Percentiles rank a stretch among this genome's conserved stretches.
Conservation (phyloP, 2,888 invertebrate genomes). For the Gari tellinella region DNA sequence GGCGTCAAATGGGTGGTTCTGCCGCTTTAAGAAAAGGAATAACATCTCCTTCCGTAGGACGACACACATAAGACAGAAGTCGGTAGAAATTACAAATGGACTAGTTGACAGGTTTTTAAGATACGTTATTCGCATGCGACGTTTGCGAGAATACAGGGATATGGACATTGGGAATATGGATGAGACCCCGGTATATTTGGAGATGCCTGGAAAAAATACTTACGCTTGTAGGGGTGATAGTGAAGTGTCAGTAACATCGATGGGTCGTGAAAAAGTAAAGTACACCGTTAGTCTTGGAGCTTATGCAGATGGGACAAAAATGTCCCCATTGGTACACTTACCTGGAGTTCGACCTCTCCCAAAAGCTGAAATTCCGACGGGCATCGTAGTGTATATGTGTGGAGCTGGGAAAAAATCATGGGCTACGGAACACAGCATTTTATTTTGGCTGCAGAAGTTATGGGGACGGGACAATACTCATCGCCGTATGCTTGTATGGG, state of each 20-base stretch:
- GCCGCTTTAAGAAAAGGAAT: conserved; percentile 9
- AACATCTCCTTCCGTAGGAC: conserved; percentile 8
- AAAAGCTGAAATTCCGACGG: conserved; percentile 11
- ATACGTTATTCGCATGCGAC: conserved; percentile 1
- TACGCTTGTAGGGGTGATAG: conserved; percentile 1
- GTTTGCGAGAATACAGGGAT: neutral
- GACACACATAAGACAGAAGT: conserved; percentile 8
- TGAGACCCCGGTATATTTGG: conserved; percentile 37
- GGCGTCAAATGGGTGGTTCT: conserved; percentile 16
- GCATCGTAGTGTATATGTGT: conserved; percentile 23
- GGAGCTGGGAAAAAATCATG: conserved; percentile 22
- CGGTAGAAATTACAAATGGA: conserved; percentile 8
- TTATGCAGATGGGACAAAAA: conserved; percentile 36
- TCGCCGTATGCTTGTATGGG: conserved; percentile 24
- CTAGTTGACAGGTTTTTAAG: conserved; percentile 12
- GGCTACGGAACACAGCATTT: conserved; percentile 19
- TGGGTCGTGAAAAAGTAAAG: conserved; percentile 7
- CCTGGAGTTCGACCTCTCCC: conserved; percentile 21
- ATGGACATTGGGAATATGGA: conserved; percentile 28
- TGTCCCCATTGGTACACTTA: conserved; percentile 16
- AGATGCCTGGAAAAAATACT: conserved; percentile 30
- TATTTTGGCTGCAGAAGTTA: conserved; percentile 18
- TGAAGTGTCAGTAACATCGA: conserved; percentile 2
- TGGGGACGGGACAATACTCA: conserved; percentile 2
- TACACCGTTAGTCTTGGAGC: conserved; percentile 7